A percentile compares a stretch with the other conserved stretches of the same genome.
Evolutionary conservation across 2,888 invertebrate genomes (phyloP).

Genomic region (Parascotia fuliginaria): DNA sequence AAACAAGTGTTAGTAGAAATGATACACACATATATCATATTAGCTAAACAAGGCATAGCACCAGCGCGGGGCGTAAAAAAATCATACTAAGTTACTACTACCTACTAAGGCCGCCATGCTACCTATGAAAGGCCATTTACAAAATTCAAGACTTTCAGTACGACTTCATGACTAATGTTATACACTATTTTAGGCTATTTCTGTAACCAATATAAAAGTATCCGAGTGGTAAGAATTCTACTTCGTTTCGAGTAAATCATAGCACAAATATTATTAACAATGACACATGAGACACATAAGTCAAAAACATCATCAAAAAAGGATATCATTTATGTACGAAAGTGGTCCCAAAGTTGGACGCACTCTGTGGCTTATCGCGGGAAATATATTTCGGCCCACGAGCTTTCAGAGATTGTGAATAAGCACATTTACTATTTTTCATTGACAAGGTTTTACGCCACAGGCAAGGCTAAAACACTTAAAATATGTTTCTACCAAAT

Average conservation of each 20-base stretch:
- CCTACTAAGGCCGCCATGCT: too few relatives aligned
- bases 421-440: conserved; percentile 34
- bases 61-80: too few relatives aligned
- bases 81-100: too few relatives aligned
- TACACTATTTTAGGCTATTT: too few relatives aligned
- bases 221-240: not conserved
- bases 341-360: conserved; percentile 29
- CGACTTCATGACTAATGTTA: too few relatives aligned
- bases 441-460: conserved; percentile 22
- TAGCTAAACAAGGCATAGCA: too few relatives aligned
- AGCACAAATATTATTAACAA: conserved; percentile 15
- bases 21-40: too few relatives aligned
- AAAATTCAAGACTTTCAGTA: too few relatives aligned
- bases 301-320: conserved; percentile 37
- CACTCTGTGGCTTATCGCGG: conserved; percentile 45
- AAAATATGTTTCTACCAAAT: conserved; percentile 1
- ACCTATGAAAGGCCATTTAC: too few relatives aligned
- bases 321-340: conserved; percentile 39
- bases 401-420: conserved; percentile 39
- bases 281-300: conserved; percentile 21
- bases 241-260: conserved; percentile 4
- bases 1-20: too few relatives aligned
- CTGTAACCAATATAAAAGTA: not conserved
- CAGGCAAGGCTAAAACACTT: conserved; percentile 4
- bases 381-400: conserved; percentile 43